Evolutionary conservation across 2,888 invertebrate genomes (phyloP).

Genomic region (Luffia ferchaultella): DNA sequence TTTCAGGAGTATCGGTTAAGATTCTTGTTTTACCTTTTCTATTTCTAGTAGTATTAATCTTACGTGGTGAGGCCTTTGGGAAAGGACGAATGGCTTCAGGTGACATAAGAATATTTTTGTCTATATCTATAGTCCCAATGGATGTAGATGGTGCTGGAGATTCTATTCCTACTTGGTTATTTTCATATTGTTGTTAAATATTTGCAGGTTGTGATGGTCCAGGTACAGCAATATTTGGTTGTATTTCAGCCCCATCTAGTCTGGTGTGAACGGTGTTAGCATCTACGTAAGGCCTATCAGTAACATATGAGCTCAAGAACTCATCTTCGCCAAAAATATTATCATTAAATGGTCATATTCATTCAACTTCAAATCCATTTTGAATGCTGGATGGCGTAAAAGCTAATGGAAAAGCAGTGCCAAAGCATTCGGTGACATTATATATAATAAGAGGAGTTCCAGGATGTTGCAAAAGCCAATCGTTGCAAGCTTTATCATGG

Average conservation of each 20-base stretch:
- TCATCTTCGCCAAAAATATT: conserved; percentile 6
- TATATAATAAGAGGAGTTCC: background rate
- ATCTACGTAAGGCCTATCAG: background rate
- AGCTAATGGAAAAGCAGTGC: background rate
- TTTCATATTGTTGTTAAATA: no score
- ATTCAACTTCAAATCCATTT: background rate
- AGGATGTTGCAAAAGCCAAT: conserved; percentile 2
- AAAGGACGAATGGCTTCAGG: background rate
- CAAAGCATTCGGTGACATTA: conserved; percentile 1
- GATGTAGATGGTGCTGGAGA: no score
- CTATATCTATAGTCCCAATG: background rate
- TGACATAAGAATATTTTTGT: background rate
- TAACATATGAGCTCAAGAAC: conserved; percentile 5
- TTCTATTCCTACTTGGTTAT: no score
- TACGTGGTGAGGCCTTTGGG: background rate
- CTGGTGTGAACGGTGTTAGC: background rate
- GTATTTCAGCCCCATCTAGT: background rate
- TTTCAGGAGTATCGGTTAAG: conserved; percentile 7
- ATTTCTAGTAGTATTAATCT: background rate
- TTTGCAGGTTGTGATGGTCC: no score
- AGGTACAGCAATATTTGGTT: background rate
- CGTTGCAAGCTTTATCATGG: conserved; percentile 5
- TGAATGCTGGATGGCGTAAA: background rate
- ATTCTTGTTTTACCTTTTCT: conserved; percentile 6
- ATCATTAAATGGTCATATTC: background rate